Evolutionary conservation across 92 coral and sea anemone species (phyloP).

Genomic region (Montipora capitata): DNA sequence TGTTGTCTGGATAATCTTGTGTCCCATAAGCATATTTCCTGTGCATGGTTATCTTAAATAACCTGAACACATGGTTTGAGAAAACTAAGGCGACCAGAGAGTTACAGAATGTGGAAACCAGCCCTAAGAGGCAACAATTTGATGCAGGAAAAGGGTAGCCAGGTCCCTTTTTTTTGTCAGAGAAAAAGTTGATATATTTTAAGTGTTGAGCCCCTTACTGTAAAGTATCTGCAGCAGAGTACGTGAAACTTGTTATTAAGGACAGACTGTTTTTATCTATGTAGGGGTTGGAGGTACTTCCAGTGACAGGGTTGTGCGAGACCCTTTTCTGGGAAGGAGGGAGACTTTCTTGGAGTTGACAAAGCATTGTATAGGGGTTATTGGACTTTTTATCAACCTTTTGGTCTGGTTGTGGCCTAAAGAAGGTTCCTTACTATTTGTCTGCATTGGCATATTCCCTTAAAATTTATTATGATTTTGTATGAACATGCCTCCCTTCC

Average conservation of each 20-base stretch:
- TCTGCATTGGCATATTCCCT: too few species aligned
- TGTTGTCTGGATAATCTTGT: slow-evolving; percentile 1
- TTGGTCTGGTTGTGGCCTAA: slow-evolving; percentile 25
- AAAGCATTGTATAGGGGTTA: slow-evolving; percentile 38
- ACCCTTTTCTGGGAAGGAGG: too few species aligned
- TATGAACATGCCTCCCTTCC: slow-evolving; percentile 35
- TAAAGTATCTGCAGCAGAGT: too few species aligned
- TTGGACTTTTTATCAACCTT: slow-evolving; percentile 26
- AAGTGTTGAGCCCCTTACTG: slow-evolving; percentile 5
- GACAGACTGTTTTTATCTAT: too few species aligned
- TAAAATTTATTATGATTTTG: slow-evolving; percentile 7
- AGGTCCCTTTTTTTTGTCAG: background rate
- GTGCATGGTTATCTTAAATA: background rate
- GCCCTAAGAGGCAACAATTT: too few species aligned
- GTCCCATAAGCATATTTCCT: slow-evolving; percentile 6
- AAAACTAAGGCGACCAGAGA: background rate
- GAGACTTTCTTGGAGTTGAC: slow-evolving; percentile 14
- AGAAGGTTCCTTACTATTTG: too few species aligned
- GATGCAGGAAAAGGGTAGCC: too few species aligned
- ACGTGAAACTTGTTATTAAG: too few species aligned
- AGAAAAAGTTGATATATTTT: background rate
- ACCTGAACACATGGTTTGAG: slow-evolving; percentile 20
- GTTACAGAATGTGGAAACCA: too few species aligned
- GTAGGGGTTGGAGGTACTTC: too few species aligned
- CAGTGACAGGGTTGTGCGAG: too few species aligned